Percentiles rank a stretch among this genome's conserved stretches.
phyloP scores from a whole-genome alignment of 2,888 invertebrate species.

The Cyclophora albipunctata region DNA sequence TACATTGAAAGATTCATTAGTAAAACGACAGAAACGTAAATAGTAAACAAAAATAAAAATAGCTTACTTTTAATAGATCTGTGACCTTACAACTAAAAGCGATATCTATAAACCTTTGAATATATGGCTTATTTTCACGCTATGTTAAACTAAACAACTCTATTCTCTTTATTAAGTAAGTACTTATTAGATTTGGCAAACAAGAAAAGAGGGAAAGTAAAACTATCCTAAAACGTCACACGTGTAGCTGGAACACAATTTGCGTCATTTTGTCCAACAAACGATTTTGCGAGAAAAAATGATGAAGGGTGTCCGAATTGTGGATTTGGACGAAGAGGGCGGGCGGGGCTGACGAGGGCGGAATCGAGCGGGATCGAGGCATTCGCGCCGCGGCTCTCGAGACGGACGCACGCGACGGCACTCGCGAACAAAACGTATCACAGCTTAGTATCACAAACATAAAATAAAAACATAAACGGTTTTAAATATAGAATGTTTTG shows the following conservation, averaged over 20 bases:
- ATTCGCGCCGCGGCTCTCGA: conserved; percentile 45
- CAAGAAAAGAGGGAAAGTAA: too few species aligned
- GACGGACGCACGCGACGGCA: conserved; percentile 39
- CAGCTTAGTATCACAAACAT: conserved; percentile 2
- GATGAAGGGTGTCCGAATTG: conserved; percentile 38
- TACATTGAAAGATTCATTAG: too few species aligned
- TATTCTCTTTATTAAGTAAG: too few species aligned
- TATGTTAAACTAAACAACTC: too few species aligned
- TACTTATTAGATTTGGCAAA: too few species aligned
- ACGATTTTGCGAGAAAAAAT: conserved; percentile 7
- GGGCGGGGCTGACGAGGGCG: conserved; percentile 46
- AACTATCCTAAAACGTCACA: too few species aligned
- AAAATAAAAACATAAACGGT: conserved; percentile 5
- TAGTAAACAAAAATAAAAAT: too few species aligned
- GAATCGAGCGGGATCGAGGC: conserved; percentile 37
- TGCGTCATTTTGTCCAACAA: conserved; percentile 19
- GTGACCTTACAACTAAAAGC: too few species aligned
- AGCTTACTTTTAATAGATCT: too few species aligned
- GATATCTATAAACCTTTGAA: too few species aligned
- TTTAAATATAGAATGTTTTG: background rate
- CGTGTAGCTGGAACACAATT: conserved; percentile 11
- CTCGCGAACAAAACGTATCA: background rate
- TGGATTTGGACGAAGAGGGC: conserved; percentile 48
- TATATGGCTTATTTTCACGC: too few species aligned
- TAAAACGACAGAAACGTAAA: too few species aligned